A percentile compares a stretch with the other conserved stretches of the same genome.
Conservation (phyloP, 2,113 vertebrate species). For the Anas platyrhynchos region DNA sequence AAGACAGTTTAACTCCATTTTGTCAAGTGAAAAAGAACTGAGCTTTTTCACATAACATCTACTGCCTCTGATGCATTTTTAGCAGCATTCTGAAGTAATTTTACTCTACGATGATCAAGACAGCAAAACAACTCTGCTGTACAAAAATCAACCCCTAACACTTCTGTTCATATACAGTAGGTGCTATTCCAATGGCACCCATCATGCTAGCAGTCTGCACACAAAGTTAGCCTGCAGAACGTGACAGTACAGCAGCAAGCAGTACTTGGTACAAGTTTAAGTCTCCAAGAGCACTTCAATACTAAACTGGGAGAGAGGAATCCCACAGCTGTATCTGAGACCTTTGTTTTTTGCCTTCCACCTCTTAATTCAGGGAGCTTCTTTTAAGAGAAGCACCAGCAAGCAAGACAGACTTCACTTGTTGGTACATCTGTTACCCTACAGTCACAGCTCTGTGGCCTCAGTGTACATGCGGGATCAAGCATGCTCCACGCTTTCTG, state of each 20-base stretch:
- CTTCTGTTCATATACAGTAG: not conserved
- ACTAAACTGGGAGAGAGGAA: not conserved
- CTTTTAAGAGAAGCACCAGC: not conserved
- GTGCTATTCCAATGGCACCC: not conserved
- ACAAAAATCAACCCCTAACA: not conserved
- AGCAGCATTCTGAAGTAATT: not conserved
- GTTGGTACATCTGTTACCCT: not conserved
- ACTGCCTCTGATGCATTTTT: not conserved
- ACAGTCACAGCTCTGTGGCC: not conserved
- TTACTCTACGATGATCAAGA: not conserved
- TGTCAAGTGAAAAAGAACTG: not conserved
- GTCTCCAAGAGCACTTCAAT: not conserved
- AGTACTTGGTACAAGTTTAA: not conserved
- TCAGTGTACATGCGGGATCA: fast-evolving
- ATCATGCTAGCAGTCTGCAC: not conserved
- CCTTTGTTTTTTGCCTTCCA: not conserved
- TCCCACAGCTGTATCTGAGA: not conserved
- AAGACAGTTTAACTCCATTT: not conserved
- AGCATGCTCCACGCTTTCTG: not conserved
- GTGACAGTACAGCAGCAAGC: not conserved
- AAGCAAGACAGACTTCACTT: not conserved
- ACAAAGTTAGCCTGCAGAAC: not conserved
- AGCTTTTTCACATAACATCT: not conserved
- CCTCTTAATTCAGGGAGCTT: not conserved
- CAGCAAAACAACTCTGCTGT: not conserved